phyloP scores from a whole-genome alignment of 2,797 vertebrate genomes.

The Uromys caudimaculatus region DNA sequence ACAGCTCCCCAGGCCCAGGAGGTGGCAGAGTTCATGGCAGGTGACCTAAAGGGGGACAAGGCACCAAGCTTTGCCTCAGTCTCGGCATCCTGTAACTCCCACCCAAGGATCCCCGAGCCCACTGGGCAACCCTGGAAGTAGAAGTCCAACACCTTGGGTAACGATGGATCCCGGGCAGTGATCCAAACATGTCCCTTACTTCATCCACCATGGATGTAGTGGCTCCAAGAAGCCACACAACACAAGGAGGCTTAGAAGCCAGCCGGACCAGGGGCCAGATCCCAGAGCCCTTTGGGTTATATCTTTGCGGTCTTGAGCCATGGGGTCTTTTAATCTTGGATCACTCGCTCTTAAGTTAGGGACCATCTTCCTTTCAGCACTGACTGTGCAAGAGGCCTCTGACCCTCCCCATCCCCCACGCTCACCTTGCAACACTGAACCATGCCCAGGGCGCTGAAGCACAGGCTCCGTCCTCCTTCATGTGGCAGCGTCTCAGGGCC shows the following conservation, averaged over 20 bases:
- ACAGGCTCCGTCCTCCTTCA: slow-evolving; percentile 34
- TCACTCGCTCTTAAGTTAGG: not conserved
- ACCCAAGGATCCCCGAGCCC: not conserved
- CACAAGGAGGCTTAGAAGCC: too few species aligned
- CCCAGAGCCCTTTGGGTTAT: not conserved
- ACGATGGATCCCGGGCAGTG: not conserved
- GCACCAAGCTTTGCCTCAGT: not conserved
- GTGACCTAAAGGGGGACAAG: slow-evolving; percentile 77
- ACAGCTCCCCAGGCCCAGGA: slow-evolving; percentile 88
- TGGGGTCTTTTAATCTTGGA: not conserved
- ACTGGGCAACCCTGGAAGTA: not conserved
- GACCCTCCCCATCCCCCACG: accelerated
- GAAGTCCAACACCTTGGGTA: not conserved
- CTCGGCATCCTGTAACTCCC: not conserved
- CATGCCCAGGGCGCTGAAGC: slow-evolving; percentile 85
- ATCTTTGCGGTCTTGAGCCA: not conserved
- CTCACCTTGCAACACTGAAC: slow-evolving; percentile 89
- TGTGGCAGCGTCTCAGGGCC: not conserved
- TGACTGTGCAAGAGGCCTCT: too few species aligned
- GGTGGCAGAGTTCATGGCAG: slow-evolving; percentile 86
- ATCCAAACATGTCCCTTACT: not conserved
- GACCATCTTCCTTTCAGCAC: not conserved
- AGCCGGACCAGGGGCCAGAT: not conserved
- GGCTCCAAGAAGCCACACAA: not conserved
- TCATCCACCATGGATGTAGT: not conserved